A percentile compares a stretch with the other conserved stretches of the same genome.
phyloP scores from a whole-genome alignment of 2,888 invertebrate species.

The Trilocha varians region DNA sequence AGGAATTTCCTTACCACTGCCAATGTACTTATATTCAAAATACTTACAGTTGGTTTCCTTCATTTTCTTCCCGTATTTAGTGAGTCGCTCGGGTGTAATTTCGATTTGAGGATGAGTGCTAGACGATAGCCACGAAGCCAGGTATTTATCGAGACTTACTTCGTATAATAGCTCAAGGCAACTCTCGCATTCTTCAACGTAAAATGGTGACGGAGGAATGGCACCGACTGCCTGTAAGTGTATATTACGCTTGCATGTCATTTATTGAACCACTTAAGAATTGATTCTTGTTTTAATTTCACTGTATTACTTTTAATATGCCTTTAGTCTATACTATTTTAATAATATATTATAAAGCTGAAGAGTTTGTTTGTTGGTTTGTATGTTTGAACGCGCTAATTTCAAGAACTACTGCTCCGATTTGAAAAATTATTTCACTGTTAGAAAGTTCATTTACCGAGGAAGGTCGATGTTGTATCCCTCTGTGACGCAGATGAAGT shows the following conservation, averaged over 20 bases:
- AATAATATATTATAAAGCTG: too few relatives aligned
- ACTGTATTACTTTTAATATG: too few relatives aligned
- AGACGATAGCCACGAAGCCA: conserved; percentile 78
- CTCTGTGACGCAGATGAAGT: too few relatives aligned
- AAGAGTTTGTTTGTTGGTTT: too few relatives aligned
- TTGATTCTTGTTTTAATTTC: too few relatives aligned
- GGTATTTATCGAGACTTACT: conserved; percentile 81
- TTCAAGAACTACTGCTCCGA: too few relatives aligned
- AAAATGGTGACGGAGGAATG: conserved; percentile 84
- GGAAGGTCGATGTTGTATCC: too few relatives aligned
- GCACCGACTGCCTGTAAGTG: conserved; percentile 68
- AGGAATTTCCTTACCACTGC: background rate
- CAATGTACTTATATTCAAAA: too few relatives aligned
- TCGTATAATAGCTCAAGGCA: conserved; percentile 85
- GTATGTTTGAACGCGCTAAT: too few relatives aligned
- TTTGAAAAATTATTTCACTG: too few relatives aligned
- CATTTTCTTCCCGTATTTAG: conserved; percentile 48
- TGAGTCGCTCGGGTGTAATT: conserved; percentile 46
- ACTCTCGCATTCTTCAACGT: conserved; percentile 92
- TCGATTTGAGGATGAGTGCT: conserved; percentile 77
- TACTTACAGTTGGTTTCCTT: conserved; percentile 52
- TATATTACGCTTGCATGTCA: background rate
- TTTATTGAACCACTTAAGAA: background rate
- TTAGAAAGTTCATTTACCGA: too few relatives aligned
- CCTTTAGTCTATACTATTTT: too few relatives aligned